Evolutionary conservation across 2,888 invertebrate species (phyloP).

Genomic region (Sipha maydis): DNA sequence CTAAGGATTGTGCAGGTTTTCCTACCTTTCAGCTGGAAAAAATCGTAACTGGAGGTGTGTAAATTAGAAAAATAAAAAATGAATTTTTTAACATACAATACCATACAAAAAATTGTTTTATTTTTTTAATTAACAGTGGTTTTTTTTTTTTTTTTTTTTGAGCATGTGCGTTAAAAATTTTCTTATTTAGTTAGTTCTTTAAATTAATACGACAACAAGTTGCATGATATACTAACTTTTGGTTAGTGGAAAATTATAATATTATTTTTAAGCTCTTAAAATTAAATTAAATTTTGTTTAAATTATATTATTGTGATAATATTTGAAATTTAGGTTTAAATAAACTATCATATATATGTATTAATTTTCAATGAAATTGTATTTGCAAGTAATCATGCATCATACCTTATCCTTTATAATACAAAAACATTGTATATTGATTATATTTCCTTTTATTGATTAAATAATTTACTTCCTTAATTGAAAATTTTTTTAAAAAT

Average conservation of each 20-base stretch:
- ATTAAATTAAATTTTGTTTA: constrained; percentile 35
- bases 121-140: constrained; percentile 40
- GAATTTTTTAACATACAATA: constrained; percentile 1
- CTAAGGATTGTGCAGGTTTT: constrained; percentile 76
- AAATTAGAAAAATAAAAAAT: constrained; percentile 12
- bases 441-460: neutral
- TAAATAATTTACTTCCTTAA: neutral
- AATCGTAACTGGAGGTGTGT: constrained; percentile 75
- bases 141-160: neutral
- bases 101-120: constrained; percentile 22
- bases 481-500: neutral
- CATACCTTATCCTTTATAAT: constrained; percentile 17
- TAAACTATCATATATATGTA: constrained; percentile 35
- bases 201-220: constrained; percentile 1
- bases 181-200: constrained; percentile 33
- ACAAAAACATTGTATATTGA: neutral
- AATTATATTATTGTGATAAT: constrained; percentile 19
- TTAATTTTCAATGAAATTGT: constrained; percentile 17
- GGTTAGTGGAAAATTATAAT: constrained; percentile 26
- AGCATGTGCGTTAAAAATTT: constrained; percentile 31
- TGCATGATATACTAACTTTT: constrained; percentile 19
- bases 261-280: constrained; percentile 33
- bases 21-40: constrained; percentile 81
- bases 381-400: constrained; percentile 7
- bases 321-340: constrained; percentile 2